Base-by-base conservation (phyloP, 2,888 invertebrate genomes). In the Synergus japonicus region DNA sequence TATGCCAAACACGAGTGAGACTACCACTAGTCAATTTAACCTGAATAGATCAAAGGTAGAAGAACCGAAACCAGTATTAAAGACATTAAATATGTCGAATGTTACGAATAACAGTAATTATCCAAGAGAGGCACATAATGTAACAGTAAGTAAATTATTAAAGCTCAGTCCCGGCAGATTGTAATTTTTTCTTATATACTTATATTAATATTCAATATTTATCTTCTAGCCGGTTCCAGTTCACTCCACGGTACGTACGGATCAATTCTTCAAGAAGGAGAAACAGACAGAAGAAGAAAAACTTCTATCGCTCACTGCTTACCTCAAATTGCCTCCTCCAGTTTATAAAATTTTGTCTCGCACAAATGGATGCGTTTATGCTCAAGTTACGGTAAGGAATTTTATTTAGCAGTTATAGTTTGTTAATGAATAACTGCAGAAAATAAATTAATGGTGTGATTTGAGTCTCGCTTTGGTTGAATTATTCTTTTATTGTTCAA, bases 331-430 rank as follows among this genome's bases (percentile, higher is more conserved):
- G n/a, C 29, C 46, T 37, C 4, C n/a, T 37, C 73, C 73, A 1
- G 54, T 73, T 13, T 73, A 73, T n/a, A 73, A 73, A 29, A 73
- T 54, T 37, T 54, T 49, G 10, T 29, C 49, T 15, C 54, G 10
- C 5, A 54, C n/a, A 4, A 29, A 73, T 7, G 29, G 22, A n/a
- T 29, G 13, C 13, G 13, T 73, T n/a, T 73, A 54, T 37, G 73
- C 54, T 9, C 49, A 49, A 37, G 73, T 73, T n/a, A 54, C 13
- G 5, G 73, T 73, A n/a, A 49, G 76, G 12, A 49, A 67, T 65
- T 49, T 44, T 60, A 15, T 63, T 46, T 65, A 44, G 76, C 63
- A 60, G 22, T 22, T 22, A n/a, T 63, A 37, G 60, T 22, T 60
- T 22, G 41, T 67, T 58, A 67, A 67, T 79, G 15, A 13, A 41